Conservation (phyloP, 1,140 invertebrate genomes). For the Drosophila simulans region DNA sequence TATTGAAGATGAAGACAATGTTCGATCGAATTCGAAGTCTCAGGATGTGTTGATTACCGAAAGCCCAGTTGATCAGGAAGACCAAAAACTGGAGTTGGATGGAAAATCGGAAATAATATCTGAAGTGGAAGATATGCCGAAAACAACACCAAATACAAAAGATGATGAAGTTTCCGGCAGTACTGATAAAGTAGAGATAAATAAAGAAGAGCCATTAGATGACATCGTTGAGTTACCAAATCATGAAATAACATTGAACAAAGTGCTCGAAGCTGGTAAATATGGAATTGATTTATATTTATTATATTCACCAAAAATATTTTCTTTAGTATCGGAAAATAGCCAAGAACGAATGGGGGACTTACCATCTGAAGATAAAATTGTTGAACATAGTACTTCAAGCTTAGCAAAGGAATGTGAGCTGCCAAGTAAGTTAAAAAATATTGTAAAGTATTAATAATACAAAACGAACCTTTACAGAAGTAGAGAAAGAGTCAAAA, state of each 20-base stretch:
- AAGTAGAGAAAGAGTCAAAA: background rate
- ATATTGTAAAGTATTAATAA: background rate
- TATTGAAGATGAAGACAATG: background rate
- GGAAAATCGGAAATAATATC: background rate
- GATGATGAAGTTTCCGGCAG: background rate
- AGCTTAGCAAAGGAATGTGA: background rate
- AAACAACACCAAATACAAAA: background rate
- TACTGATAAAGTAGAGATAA: slow-evolving; percentile 2
- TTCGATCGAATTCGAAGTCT: background rate
- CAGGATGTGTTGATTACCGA: background rate
- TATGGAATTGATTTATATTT: background rate
- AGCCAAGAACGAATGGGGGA: too few relatives aligned
- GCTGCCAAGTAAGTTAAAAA: background rate
- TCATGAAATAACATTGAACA: background rate
- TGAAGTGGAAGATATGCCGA: background rate
- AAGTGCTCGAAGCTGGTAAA: background rate
- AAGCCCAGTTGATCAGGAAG: background rate
- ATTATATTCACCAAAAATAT: background rate
- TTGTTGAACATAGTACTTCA: background rate
- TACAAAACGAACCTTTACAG: background rate
- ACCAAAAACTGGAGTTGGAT: background rate
- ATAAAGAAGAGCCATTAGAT: background rate
- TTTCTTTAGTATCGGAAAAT: too few relatives aligned
- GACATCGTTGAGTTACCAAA: background rate
- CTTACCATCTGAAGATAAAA: background rate